Conservation (phyloP, 2,888 invertebrate species). For the Salpingus planirostris region DNA sequence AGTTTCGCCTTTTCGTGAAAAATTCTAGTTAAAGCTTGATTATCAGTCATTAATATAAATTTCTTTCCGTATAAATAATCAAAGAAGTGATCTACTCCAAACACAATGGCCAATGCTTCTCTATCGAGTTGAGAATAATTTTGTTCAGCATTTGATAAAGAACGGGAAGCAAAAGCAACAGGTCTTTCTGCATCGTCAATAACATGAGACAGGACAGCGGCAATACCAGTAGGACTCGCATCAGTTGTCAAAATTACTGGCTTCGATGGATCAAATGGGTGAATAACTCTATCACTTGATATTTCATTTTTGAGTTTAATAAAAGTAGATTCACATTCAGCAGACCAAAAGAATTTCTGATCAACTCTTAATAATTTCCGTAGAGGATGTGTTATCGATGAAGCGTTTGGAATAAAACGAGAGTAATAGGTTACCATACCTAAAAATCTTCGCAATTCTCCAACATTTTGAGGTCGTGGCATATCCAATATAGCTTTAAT, state of each 20-base stretch:
- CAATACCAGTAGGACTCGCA: no score
- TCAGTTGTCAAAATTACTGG: no score
- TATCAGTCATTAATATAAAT: conserved; percentile 4
- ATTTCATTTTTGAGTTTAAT: neutral
- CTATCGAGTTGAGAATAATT: no score
- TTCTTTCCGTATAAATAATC: conserved; percentile 1
- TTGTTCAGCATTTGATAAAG: no score
- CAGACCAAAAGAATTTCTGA: no score
- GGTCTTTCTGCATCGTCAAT: neutral
- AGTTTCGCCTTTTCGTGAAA: conserved; percentile 3
- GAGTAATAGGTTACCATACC: conserved; percentile 1
- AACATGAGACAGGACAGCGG: neutral
- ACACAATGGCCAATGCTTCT: neutral
- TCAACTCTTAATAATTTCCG: no score
- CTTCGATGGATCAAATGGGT: no score
- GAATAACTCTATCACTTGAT: neutral
- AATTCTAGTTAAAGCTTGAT: conserved; percentile 2
- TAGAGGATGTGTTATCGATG: no score
- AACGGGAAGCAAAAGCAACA: neutral
- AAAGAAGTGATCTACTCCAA: neutral
- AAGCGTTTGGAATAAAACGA: neutral
- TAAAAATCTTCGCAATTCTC: no score
- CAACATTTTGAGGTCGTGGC: no score
- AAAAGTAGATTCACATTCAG: neutral
- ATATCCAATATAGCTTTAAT: no score